Evolutionary conservation across 2,888 invertebrate species (phyloP), one percentile per base, ranked within the genome.

Genomic region (Eupithecia dodoneata): DNA sequence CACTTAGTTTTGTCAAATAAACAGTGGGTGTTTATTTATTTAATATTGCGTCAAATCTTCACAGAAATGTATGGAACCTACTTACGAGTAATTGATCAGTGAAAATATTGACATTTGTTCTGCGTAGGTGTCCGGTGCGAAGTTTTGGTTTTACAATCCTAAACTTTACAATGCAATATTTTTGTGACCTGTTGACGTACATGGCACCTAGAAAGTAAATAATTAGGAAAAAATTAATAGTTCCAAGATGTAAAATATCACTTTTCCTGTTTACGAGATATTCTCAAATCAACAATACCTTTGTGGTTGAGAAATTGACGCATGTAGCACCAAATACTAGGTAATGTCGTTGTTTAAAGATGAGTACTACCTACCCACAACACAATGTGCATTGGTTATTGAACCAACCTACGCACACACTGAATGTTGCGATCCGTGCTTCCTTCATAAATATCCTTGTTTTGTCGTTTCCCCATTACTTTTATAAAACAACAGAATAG

Each of bases 101-200:
- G 80, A 82, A 76, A 81, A 83, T 81, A 81, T 83, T 83, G 81
- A 81, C 81, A 78, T 72, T 70, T 55, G 73, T 52, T 77, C n/a
- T 81, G 79, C 81, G 81, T 74, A 80, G 70, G 18, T 45, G 67
- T 18, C 67, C 44, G 4, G 9, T n/a, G 45, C 18, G 15, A 42
- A n/a, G 4, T 69, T 55, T 4, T 9, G 59, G 9, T 69, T 73
- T 63, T 69, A 73, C 30, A 30, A 30, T 30, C 30, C 30, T 30
- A 30, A 30, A 30, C 30, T 30, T 30, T 30, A 30, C 41, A 52
- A 30, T 44, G 52, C 41, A 49, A 49, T 75, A 44, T 71, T 74
- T 63, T 65, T 63, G 63, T 63, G 45, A 9, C 18, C 47, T 67
- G 44, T 77, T 81, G 79, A 81, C 80, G 81, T 73, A 80, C 70